Conservation (phyloP, 2,888 invertebrate species). For the Sphaerophoria rueppellii region DNA sequence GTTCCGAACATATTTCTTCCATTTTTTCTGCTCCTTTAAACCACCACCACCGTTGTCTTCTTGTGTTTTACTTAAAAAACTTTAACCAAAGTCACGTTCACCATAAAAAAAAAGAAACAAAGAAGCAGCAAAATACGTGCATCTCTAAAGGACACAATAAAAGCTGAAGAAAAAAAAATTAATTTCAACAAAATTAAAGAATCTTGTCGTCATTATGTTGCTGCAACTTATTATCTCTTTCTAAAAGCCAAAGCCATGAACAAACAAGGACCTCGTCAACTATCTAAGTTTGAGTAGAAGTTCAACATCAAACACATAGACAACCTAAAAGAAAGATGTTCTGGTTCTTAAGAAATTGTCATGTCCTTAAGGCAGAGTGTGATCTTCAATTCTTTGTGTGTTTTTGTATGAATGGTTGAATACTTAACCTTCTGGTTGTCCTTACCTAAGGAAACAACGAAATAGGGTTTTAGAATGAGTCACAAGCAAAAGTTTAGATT, state of each 20-base stretch:
- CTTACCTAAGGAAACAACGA: background rate
- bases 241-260: background rate
- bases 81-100: constrained; percentile 67
- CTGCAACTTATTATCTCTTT: constrained; percentile 22
- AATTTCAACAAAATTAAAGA: constrained; percentile 8
- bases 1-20: constrained; percentile 15
- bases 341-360: constrained; percentile 36
- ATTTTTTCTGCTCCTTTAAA: too few relatives aligned
- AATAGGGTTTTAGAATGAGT: constrained; percentile 7
- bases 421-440: constrained; percentile 65
- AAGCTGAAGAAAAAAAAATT: background rate
- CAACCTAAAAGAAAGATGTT: background rate
- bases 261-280: constrained; percentile 57
- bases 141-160: background rate
- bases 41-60: background rate
- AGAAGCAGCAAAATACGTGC: background rate
- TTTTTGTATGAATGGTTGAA: constrained; percentile 37
- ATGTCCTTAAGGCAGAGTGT: constrained; percentile 46
- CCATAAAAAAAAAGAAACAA: constrained; percentile 1
- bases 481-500: background rate
- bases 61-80: constrained; percentile 49
- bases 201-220: constrained; percentile 30
- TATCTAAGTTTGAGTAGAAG: constrained; percentile 52
- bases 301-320: constrained; percentile 2
- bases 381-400: constrained; percentile 33